Evolutionary conservation across 2,888 invertebrate species (phyloP), one percentile per base, ranked within the genome.

Genomic region (Pemphredon lugubris): DNA sequence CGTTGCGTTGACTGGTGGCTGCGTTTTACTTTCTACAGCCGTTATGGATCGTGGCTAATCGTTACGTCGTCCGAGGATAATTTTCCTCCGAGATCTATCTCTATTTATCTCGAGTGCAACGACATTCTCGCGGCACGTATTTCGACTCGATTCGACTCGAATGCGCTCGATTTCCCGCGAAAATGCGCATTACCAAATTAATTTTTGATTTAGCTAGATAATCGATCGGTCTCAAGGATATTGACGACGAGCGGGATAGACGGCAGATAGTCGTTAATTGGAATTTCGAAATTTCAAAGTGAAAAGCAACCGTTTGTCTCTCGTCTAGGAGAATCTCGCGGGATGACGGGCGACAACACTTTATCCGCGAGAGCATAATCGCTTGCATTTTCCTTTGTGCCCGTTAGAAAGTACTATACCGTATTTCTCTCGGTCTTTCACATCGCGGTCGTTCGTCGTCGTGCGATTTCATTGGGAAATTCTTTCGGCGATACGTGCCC

Each of bases 361-460:
- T 64, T 53, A 26, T 9, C 45, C 11, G 37, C 9, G 21, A 47
- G 42, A 39, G 45, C 57, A 30, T 21, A 40, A 21, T 37, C 34
- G 37, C 77, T 77, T 75, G 82, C 76, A 75, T 77, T 81, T 82
- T 78, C 75, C 70, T 81, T 71, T 58, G 64, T 64, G 30, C 45
- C 37, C 44, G 16, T 58, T 76, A 80, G 81, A 84, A 84, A 84
- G 83, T 79, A n/a, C n/a, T n/a, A n/a, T n/a, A n/a, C n/a, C n/a
- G 68, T 76, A 72, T 66, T 75, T 71, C 66, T 67, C 73, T 44
- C 20, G 59, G 55, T 77, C 63, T 76, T 73, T 68, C 76, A 65
- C 58, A 57, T 71, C 67, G 37, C 47, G 23, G 5, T 11, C 23
- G 42, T 20, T 16, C 42, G 47, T 54, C 42, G 18, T 45, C 44